Percentiles rank a stretch among this genome's conserved stretches.
Evolutionary conservation across 2,113 vertebrate species (phyloP).

Genomic region (Rana temporaria): DNA sequence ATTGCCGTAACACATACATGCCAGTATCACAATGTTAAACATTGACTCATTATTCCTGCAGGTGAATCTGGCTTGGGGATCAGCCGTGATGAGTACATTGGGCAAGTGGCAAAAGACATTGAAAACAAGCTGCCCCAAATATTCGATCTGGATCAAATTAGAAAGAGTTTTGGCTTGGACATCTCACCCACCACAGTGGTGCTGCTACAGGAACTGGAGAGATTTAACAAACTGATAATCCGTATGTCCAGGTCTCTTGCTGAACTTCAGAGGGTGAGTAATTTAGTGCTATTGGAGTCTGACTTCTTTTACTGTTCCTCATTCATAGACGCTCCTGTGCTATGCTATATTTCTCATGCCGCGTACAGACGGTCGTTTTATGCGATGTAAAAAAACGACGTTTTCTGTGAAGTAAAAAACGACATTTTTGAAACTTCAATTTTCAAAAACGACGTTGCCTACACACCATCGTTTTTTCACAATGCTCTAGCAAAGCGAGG

Average conservation of each 20-base stretch:
- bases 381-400: too few relatives aligned
- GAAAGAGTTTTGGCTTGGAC: conserved; percentile 74
- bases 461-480: too few relatives aligned
- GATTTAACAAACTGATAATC: conserved; percentile 85
- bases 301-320: too few relatives aligned
- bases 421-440: too few relatives aligned
- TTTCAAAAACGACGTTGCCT: too few relatives aligned
- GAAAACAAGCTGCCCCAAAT: conserved; percentile 83
- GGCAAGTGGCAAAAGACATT: conserved; percentile 88
- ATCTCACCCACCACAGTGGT: conserved; percentile 86
- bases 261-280: conserved; percentile 84
- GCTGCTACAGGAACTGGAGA: conserved; percentile 91
- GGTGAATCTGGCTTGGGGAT: conserved; percentile 83
- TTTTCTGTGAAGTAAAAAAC: too few relatives aligned
- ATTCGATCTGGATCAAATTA: conserved; percentile 84
- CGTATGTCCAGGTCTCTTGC: conserved; percentile 83
- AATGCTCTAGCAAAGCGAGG: too few relatives aligned
- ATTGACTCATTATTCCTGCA: conserved; percentile 60
- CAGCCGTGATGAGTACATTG: conserved; percentile 87
- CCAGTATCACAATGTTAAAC: background rate
- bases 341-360: too few relatives aligned
- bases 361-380: too few relatives aligned
- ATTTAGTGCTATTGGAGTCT: background rate
- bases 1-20: too few relatives aligned
- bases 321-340: too few relatives aligned